Conservation (phyloP, 2,888 invertebrate species). For the Ichneumoninae sp. region DNA sequence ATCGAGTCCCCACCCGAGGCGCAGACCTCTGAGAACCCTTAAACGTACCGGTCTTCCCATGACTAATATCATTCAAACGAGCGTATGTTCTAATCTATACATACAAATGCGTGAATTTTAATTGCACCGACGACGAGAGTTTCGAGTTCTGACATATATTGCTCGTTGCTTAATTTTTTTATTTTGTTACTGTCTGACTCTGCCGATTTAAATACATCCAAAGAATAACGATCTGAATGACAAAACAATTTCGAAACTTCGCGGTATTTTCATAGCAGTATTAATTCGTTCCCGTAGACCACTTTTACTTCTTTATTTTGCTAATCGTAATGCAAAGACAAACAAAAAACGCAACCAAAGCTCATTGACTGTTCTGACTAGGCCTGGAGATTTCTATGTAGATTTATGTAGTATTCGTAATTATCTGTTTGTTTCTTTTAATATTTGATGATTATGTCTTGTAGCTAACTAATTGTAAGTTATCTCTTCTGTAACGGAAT, state of each 20-base stretch:
- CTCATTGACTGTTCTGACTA: slow-evolving; percentile 15
- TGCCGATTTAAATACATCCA: not conserved
- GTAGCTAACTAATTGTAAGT: slow-evolving; percentile 15
- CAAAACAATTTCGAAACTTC: slow-evolving; percentile 1
- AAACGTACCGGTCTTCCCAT: slow-evolving; percentile 79
- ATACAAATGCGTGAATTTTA: slow-evolving; percentile 81
- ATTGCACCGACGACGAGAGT: slow-evolving; percentile 45
- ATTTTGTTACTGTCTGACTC: not conserved
- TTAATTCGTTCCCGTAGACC: slow-evolving; percentile 45
- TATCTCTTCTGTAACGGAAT: slow-evolving; percentile 26
- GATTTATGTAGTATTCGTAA: slow-evolving; percentile 35
- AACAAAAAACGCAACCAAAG: slow-evolving; percentile 37
- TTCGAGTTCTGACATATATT: slow-evolving; percentile 23
- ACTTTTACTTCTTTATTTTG: slow-evolving; percentile 3
- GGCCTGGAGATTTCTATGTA: slow-evolving; percentile 40
- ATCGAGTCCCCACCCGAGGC: slow-evolving; percentile 72
- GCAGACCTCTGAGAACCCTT: slow-evolving; percentile 74
- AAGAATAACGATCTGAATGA: slow-evolving; percentile 31
- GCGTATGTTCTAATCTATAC: slow-evolving; percentile 79
- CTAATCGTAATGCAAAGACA: slow-evolving; percentile 1
- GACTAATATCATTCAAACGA: slow-evolving; percentile 80
- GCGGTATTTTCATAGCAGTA: slow-evolving; percentile 56
- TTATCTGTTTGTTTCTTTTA: slow-evolving; percentile 9
- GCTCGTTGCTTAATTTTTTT: not conserved
- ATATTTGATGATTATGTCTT: slow-evolving; percentile 10